Percentiles rank a stretch among this genome's conserved stretches.
Evolutionary conservation across 2,113 vertebrate species (phyloP).

Genomic region (Delphinapterus leucas): DNA sequence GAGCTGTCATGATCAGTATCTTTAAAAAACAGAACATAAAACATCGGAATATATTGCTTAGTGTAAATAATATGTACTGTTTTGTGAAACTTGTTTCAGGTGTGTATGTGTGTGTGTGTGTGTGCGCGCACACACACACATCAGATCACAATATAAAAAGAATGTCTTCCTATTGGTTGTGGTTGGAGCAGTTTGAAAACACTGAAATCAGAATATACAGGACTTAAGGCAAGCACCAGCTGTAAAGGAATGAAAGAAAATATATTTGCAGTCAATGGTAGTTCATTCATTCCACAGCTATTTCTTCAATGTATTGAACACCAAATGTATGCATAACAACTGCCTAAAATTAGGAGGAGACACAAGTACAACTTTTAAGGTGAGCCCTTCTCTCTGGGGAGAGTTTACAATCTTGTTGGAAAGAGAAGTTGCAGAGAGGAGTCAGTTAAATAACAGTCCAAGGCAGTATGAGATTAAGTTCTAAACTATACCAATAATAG

Average conservation of each 20-base stretch:
- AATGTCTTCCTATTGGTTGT: background rate
- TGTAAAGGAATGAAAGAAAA: background rate
- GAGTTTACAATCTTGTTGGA: background rate
- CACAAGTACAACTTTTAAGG: background rate
- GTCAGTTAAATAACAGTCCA: background rate
- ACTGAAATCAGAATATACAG: background rate
- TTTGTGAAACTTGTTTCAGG: background rate
- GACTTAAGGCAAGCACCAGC: background rate
- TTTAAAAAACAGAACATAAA: background rate
- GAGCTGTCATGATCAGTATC: background rate
- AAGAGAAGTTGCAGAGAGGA: background rate
- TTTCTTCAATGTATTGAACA: slow-evolving; percentile 15
- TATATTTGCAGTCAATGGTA: background rate
- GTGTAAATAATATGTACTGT: background rate
- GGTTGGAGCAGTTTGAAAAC: slow-evolving; percentile 10
- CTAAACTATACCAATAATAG: background rate
- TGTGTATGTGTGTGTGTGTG: background rate
- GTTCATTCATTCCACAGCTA: background rate
- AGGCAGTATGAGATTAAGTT: background rate
- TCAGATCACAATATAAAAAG: background rate
- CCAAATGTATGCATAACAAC: background rate
- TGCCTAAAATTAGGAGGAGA: background rate
- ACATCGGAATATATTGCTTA: background rate
- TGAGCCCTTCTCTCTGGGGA: background rate
- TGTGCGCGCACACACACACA: background rate